These are phyloP conservation scores for Xiphophorus birchmanni DNA, from an alignment of 2,797 vertebrate genomes.

Conservation along the genomic window DNA sequence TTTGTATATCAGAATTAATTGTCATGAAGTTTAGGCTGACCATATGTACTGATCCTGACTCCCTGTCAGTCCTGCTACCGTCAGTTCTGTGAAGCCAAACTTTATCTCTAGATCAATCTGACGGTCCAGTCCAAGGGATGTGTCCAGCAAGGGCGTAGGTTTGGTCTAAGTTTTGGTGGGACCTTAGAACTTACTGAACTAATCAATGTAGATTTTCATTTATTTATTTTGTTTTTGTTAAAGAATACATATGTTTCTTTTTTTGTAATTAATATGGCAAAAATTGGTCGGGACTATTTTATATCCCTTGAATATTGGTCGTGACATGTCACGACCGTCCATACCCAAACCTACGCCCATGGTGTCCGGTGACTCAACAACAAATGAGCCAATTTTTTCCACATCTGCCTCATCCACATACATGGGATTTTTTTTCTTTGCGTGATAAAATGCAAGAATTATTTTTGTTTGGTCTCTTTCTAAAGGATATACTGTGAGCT, in stretches of 20 bases:
- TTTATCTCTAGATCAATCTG: rapidly evolving
- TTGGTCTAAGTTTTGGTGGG: no score
- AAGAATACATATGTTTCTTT: no score
- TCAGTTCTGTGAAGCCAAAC: conserved; percentile 16
- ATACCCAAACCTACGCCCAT: no score
- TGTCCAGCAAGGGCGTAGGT: neutral
- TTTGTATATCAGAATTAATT: neutral
- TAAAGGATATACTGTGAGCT: no score
- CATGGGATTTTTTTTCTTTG: neutral
- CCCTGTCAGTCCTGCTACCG: rapidly evolving
- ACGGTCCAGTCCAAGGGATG: rapidly evolving
- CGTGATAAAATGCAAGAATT: neutral
- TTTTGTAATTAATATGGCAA: no score
- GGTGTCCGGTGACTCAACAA: neutral
- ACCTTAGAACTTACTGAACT: no score
- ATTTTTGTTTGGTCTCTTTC: rapidly evolving
- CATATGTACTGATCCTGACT: neutral
- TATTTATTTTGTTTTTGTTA: no score
- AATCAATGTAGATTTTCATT: no score
- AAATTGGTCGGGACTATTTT: no score
- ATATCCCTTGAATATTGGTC: no score
- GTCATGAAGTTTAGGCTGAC: neutral
- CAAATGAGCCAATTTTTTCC: rapidly evolving
- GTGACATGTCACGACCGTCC: no score
- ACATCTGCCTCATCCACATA: conserved; percentile 4